Conservation (phyloP, 1,140 invertebrate species). For the Ericerus pela region DNA sequence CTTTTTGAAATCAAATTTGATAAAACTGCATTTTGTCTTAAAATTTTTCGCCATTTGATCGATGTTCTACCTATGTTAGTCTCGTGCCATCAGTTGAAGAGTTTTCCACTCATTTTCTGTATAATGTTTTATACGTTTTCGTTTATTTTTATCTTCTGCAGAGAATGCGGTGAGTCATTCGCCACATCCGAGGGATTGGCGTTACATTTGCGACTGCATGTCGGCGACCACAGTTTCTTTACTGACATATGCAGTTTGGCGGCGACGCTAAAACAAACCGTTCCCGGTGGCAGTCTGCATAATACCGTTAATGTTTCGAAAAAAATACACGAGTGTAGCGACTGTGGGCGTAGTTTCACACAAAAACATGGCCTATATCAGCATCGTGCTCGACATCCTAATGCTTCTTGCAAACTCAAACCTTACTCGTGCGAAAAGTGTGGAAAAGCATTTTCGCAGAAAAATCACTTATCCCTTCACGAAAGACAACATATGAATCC, state of each 20-base stretch:
- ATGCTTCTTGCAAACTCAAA: slow-evolving; percentile 61
- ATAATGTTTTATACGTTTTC: not conserved
- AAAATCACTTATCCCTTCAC: slow-evolving; percentile 63
- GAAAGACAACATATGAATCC: slow-evolving; percentile 65
- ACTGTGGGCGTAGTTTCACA: slow-evolving; percentile 70
- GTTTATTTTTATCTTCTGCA: slow-evolving; percentile 24
- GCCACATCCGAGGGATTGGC: slow-evolving; percentile 56
- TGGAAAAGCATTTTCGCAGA: slow-evolving; percentile 74
- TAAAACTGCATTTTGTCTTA: too few species aligned
- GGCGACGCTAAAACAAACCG: slow-evolving; percentile 43
- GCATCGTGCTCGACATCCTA: slow-evolving; percentile 55
- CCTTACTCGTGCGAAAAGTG: slow-evolving; percentile 69
- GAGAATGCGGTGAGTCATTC: slow-evolving; percentile 48
- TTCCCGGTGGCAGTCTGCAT: slow-evolving; percentile 24
- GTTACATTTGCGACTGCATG: slow-evolving; percentile 62
- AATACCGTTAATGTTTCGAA: slow-evolving; percentile 30
- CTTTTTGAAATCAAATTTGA: too few species aligned
- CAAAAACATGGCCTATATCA: slow-evolving; percentile 63
- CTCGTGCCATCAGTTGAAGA: not conserved
- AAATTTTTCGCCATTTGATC: too few species aligned
- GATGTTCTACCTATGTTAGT: too few species aligned
- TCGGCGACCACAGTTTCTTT: slow-evolving; percentile 64
- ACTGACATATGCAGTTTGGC: slow-evolving; percentile 70
- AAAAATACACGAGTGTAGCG: slow-evolving; percentile 64
- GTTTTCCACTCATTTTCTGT: not conserved